These are phyloP conservation scores for Polyploca ridens DNA, from an alignment of 2,888 invertebrate species.

Conservation along the genomic window DNA sequence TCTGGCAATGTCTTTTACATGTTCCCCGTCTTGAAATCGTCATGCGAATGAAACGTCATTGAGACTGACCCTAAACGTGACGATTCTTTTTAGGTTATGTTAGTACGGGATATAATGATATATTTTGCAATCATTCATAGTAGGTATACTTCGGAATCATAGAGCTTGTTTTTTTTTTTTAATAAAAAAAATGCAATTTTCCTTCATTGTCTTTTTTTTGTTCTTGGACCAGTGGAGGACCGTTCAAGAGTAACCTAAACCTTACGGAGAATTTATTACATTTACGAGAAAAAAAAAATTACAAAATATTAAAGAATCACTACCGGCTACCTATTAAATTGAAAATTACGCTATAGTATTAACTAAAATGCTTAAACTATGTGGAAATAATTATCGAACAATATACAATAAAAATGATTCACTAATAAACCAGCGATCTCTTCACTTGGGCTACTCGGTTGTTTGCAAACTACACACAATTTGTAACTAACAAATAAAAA, in stretches of 20 bases:
- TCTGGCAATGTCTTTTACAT: conserved; percentile 73
- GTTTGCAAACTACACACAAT: conserved; percentile 37
- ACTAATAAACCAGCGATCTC: conserved; percentile 78
- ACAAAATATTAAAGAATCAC: conserved; percentile 82
- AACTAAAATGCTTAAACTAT: conserved; percentile 82
- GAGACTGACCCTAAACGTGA: conserved; percentile 12
- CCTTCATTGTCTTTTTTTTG: conserved; percentile 80
- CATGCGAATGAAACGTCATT: conserved; percentile 14
- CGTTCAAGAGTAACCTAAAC: conserved; percentile 74
- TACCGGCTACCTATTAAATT: conserved; percentile 80
- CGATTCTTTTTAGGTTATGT: conserved; percentile 28
- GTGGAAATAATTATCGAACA: conserved; percentile 83
- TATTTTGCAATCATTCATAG: neutral
- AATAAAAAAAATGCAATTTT: conserved; percentile 74
- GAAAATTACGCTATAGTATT: conserved; percentile 78
- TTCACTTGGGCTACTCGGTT: conserved; percentile 38
- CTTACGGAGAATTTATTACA: conserved; percentile 75
- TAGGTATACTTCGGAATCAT: conserved; percentile 41
- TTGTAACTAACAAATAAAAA: conserved; percentile 19
- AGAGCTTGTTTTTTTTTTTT: conserved; percentile 43
- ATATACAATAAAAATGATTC: conserved; percentile 83
- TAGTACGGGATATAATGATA: conserved; percentile 2
- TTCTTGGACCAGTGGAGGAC: conserved; percentile 73
- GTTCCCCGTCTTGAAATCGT: conserved; percentile 42
- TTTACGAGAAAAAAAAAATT: conserved; percentile 78